Evolutionary conservation across 2,888 invertebrate genomes (phyloP), one percentile per base, ranked within the genome.

Genomic region (Chaitophorus viminalis): DNA sequence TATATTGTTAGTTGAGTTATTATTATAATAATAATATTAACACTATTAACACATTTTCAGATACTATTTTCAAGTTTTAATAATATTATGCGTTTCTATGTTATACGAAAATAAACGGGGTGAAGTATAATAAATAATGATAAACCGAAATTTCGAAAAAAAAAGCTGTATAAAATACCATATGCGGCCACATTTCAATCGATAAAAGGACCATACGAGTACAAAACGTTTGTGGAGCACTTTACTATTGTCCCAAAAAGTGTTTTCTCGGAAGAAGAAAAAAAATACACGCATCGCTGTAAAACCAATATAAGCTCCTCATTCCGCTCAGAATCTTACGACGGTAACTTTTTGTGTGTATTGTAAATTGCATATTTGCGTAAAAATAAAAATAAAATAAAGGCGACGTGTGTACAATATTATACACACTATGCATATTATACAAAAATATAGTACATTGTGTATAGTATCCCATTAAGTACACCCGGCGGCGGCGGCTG

Each of bases 401-500:
- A 79, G 36, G 18, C 79, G 21, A 18, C 18, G 36, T 39, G 29
- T 36, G 60, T 39, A 18, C 33, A 60, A 68, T 84, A 75, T 84
- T 83, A 76, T 46, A 76, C 54, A 54, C n/a, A 82, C 72, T 82
- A 54, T 21, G 31, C 46, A 46, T 70, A 82, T 70, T 82, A 76
- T 82, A 70, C 25, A 31, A 46, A 65, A 70, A 82, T 46, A 82
- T 60, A 78, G 33, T 65, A 65, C 39, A 52, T 82, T 82, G 54
- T 75, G 36, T 60, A 79, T 36, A 75, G 60, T 46, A 46, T 77
- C 52, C 76, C 77, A 85, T 85, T 85, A 85, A 77, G 68, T 77
- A 52, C 84, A 85, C 84, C 84, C 65, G 84, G 84, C 46, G 74
- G 84, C 46, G 74, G 39, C 46, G 78, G 78, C 60, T 33, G 65